Conservation (phyloP, 2,888 invertebrate species). For the Morpho helenor region DNA sequence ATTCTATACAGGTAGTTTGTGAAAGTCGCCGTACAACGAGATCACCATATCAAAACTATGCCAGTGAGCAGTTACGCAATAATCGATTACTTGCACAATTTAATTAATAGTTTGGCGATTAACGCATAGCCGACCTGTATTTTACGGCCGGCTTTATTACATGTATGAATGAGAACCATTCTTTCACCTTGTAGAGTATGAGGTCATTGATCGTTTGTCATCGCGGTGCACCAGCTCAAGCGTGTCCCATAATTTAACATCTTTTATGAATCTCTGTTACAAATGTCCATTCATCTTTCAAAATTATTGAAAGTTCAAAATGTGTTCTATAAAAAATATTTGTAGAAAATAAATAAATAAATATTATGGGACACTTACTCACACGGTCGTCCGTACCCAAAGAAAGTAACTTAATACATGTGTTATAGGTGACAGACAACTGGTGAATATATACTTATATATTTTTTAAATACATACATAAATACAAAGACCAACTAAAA, state of each 20-base stretch:
- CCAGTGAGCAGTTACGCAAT: slow-evolving; percentile 29
- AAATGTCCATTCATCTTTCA: too few species aligned
- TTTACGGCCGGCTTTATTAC: slow-evolving; percentile 18
- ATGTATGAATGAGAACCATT: slow-evolving; percentile 13
- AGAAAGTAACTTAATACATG: too few species aligned
- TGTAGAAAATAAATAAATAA: too few species aligned
- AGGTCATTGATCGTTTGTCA: slow-evolving; percentile 5
- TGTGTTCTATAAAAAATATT: too few species aligned
- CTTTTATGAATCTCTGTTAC: neutral
- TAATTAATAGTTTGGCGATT: slow-evolving; percentile 28
- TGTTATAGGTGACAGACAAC: too few species aligned
- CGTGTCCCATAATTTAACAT: neutral
- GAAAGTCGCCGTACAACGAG: slow-evolving; percentile 31
- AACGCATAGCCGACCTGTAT: slow-evolving; percentile 21
- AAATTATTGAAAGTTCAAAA: too few species aligned
- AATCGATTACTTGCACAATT: slow-evolving; percentile 33
- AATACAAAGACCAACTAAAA: too few species aligned
- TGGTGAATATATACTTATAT: too few species aligned
- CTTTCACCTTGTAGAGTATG: slow-evolving; percentile 1
- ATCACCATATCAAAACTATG: slow-evolving; percentile 31
- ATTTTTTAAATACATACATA: too few species aligned
- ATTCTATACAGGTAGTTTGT: slow-evolving; percentile 26
- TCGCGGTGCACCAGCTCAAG: neutral
- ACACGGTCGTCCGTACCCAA: too few species aligned
- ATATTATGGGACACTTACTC: too few species aligned